Percentiles rank a stretch among this genome's conserved stretches.
Conservation (phyloP, 1,140 invertebrate species). For the Melanaphis sacchari region DNA sequence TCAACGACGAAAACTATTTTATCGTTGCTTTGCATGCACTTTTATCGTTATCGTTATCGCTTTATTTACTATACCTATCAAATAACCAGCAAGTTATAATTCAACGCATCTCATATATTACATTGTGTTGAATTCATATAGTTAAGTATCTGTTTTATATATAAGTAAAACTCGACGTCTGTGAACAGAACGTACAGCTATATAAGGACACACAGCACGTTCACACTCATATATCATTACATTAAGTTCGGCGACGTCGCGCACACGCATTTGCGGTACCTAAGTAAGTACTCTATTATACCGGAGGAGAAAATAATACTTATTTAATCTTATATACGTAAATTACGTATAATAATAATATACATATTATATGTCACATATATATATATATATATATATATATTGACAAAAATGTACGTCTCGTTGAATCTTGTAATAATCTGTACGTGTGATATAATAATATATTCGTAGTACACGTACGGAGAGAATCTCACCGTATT, state of each 20-base stretch:
- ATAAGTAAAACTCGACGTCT: background rate
- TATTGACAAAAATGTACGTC: background rate
- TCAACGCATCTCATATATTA: background rate
- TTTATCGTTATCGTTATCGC: background rate
- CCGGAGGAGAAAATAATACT: background rate
- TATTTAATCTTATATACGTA: background rate
- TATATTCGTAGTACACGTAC: too few relatives aligned
- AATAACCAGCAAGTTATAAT: background rate
- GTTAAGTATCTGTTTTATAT: background rate
- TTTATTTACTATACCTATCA: background rate
- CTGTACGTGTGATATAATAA: too few relatives aligned
- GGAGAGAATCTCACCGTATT: too few relatives aligned
- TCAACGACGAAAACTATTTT: background rate
- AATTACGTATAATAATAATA: background rate
- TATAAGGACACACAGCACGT: background rate
- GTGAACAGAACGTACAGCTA: background rate
- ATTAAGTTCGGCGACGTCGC: background rate
- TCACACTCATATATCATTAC: background rate
- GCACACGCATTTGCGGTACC: background rate
- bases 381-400: background rate
- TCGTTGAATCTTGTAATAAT: too few relatives aligned
- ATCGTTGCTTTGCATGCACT: too few relatives aligned
- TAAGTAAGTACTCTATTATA: background rate
- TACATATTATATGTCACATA: too few relatives aligned
- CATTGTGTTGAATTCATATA: background rate